These are phyloP conservation scores for Pentalonia nigronervosa DNA, from an alignment of 1,140 invertebrate species.

Conservation along the genomic window DNA sequence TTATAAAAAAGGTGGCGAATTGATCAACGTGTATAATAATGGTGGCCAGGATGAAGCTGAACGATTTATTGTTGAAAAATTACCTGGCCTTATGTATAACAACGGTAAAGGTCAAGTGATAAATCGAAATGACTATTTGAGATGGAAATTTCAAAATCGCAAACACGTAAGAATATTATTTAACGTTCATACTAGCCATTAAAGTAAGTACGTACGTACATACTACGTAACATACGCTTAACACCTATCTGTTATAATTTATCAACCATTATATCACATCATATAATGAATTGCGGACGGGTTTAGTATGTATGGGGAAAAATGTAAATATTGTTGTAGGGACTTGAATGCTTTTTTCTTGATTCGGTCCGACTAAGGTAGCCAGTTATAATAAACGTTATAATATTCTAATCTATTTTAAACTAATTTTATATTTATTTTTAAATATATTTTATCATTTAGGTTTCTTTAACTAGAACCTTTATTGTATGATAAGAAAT, in stretches of 20 bases:
- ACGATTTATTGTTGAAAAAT: constrained; percentile 85
- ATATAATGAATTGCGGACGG: neutral
- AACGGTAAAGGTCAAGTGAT: constrained; percentile 87
- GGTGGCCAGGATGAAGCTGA: constrained; percentile 83
- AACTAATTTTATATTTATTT: neutral
- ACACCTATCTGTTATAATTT: too few species aligned
- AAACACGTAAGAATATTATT: constrained; percentile 69
- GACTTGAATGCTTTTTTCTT: too few species aligned
- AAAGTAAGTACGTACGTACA: too few species aligned
- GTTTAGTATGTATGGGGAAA: neutral
- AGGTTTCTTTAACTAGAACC: too few species aligned
- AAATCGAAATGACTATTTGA: constrained; percentile 87
- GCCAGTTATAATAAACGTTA: neutral
- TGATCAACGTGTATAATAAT: constrained; percentile 84
- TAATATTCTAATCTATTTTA: neutral
- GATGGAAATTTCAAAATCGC: constrained; percentile 91
- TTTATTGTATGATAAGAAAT: neutral
- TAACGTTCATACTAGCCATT: neutral
- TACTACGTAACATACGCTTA: too few species aligned
- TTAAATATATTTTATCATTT: too few species aligned
- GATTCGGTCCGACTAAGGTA: neutral
- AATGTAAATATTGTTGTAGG: neutral
- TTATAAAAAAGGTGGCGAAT: constrained; percentile 88
- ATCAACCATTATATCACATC: neutral
- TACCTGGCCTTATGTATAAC: constrained; percentile 87